Evolutionary conservation across 2,888 invertebrate genomes (phyloP), one percentile per base, ranked within the genome.

Genomic region (Dyspetes luteomarginatus): DNA sequence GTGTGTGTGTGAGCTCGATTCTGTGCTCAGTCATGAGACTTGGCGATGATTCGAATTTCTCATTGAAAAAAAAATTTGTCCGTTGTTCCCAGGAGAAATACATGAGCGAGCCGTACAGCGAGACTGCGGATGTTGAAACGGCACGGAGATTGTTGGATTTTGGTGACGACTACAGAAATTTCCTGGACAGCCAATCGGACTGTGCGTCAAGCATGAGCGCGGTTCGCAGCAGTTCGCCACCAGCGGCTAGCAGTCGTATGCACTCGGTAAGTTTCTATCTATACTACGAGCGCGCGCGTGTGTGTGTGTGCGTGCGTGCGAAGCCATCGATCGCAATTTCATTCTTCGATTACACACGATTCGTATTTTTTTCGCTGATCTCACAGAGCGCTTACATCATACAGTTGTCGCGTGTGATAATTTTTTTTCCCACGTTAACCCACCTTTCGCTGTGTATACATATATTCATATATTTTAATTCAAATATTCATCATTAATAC

Each of bases 151-250:
- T 97, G 17, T 92, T 97, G 84, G 97, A 97, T 90, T 97, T 97
- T 90, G 97, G 97, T 36, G 97, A 98, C 91, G 97, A 98, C 92
- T 98, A 98, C 92, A 94, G 97, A 90, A 96, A 96, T 88, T 97
- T 95, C 92, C 94, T 98, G 65, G 97, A 97, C 93, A 97, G 97
- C 82, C 97, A 97, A 90, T 97, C 97, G 0, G 97, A 97, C 92
- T 96, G 95, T 90, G 97, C 97, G 93, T 96, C 96, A 83, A 95
- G 95, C 80, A 93, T 96, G 83, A 96, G 96, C 64, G 96, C 96
- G 52, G 92, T 93, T 85, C 92, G 93, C 30, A 92, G 92, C 80
- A 89, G 92, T 86, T 93, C 93, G 28, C 93, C 93, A 15, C 92
- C 91, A 73, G 89, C 92, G 68, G 85, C 88, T 15, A 88, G 86